Base-by-base conservation (phyloP, 2,797 vertebrate species). In the Hozukius guyotensis region DNA sequence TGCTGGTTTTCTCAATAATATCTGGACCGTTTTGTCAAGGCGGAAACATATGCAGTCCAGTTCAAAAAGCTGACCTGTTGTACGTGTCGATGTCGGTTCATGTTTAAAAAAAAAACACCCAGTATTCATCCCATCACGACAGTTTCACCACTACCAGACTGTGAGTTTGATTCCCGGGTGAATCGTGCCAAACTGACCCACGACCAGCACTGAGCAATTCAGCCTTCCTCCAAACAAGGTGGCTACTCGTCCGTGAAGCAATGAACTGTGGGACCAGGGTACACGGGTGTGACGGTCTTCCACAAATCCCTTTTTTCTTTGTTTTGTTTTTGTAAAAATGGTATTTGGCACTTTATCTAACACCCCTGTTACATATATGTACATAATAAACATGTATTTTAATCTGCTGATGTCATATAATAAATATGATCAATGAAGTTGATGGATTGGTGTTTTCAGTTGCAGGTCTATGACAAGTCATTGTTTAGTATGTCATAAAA, bases 301-400 rank as follows among this genome's bases (percentile, higher is more conserved):
- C 93, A 91, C 91, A 42, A 81, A 71, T 81, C 75, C 74, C 61
- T 70, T 75, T 84, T 82, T 53, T 61, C 76, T 46, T 90, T 77
- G 25, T 75, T 87, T 85, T 75, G 13, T 74, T 91, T 93, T 92
- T 93, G 83, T 89, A 90, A 87, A 85, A 89, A 78, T 60, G 65
- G 74, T 92, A 83, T 94, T 94, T 93, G 93, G 93, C 93, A 94
- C 94, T 93, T 95, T 94, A 94, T 92, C 87, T 84, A 90, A 93
- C 87, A 86, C 91, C 82, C 86, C 87, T 93, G 93, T 93, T 88
- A 87, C 90, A 94, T 92, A 94, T 82, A 72, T 94, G 94, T 95
- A 94, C 83, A 94, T 94, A 94, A 76, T 72, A 93, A 93, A 93
- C 91, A 89, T 93, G 93, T 94, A 94, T 94, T 95, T 95, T 94